Evolutionary conservation across 2,797 vertebrate species (phyloP).

Genomic region (Ptychadena robeensis): DNA sequence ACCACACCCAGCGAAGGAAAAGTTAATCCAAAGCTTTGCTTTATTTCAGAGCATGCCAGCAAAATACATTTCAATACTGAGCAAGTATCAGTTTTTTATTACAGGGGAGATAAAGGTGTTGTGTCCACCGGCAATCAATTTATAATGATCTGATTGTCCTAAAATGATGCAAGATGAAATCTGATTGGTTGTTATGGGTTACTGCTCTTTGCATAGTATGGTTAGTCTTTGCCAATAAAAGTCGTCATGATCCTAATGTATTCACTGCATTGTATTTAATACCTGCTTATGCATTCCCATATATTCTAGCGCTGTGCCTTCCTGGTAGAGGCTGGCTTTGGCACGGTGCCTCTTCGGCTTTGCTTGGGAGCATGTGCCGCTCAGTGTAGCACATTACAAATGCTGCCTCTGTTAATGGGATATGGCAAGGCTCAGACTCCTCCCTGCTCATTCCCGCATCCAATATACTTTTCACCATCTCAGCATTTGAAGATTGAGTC

Average conservation of each 20-base stretch:
- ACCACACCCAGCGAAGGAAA: background rate
- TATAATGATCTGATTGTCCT: too few relatives aligned
- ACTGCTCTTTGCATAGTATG: too few relatives aligned
- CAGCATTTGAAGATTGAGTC: conserved; percentile 46
- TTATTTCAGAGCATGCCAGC: background rate
- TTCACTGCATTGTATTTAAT: background rate
- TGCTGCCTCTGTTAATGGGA: conserved; percentile 46
- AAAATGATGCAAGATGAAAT: too few relatives aligned
- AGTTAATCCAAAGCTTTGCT: background rate
- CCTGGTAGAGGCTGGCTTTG: conserved; percentile 37
- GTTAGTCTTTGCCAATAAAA: background rate
- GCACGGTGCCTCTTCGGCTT: conserved; percentile 16
- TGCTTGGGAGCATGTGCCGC: conserved; percentile 31
- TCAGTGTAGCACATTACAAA: conserved; percentile 44
- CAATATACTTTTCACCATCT: conserved; percentile 54
- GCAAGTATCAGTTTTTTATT: too few relatives aligned
- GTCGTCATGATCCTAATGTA: background rate
- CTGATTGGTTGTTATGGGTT: too few relatives aligned
- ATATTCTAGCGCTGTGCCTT: conserved; percentile 1
- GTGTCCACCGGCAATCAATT: too few relatives aligned
- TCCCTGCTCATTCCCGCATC: conserved; percentile 50
- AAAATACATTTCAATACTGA: background rate
- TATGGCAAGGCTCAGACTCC: conserved; percentile 39
- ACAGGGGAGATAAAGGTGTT: too few relatives aligned
- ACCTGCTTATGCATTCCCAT: background rate